Base-by-base conservation (phyloP, 1,140 invertebrate species). In the Trichoplusia ni region DNA sequence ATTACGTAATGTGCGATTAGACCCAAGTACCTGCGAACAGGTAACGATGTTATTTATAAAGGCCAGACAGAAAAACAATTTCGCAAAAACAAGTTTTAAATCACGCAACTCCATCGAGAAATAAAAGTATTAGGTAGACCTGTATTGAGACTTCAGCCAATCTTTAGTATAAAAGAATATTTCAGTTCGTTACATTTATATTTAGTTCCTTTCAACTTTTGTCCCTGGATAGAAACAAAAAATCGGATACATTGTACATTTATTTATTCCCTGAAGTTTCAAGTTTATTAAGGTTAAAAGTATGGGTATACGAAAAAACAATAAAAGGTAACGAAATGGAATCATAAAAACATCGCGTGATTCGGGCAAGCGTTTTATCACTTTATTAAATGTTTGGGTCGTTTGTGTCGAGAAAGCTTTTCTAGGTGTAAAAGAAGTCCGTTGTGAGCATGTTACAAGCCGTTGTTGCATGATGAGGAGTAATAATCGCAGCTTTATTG, bases 261-360 rank as follows among this genome's bases (percentile, higher is more conserved):
- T 38, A 58, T 38, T 42, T 37, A 67, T 67, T 67, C 35, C 44
- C 46, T 29, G 51, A 67, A 67, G 65, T 62, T 62, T 42, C 59
- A 62, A 62, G 46, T 61, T 63, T 62, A 64, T 69, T 69, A 62
- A 58, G 63, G 51, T 70, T 62, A 65, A 65, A 69, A 65, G 60
- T 61, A 62, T 37, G 38, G 25, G 38, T 29, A 60, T 53, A 68
- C 37, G 58, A 59, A 66, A 53, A 56, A 60, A 67, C 49, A 47
- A 53, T 63, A 58, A 70, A 79, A 65, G 38, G 33, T 56, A 73
- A 60, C 56, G 61, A 71, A 67, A 75, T 73, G 61, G 75, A 80
- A 80, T 81, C 74, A 71, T 79, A 85, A 84, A 81, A 72, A 75
- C 71, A 77, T 86, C 77, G 83, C 81, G 80, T 86, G 83, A 79